Conservation (phyloP, 2,888 invertebrate genomes). For the Heliconius ismenius region DNA sequence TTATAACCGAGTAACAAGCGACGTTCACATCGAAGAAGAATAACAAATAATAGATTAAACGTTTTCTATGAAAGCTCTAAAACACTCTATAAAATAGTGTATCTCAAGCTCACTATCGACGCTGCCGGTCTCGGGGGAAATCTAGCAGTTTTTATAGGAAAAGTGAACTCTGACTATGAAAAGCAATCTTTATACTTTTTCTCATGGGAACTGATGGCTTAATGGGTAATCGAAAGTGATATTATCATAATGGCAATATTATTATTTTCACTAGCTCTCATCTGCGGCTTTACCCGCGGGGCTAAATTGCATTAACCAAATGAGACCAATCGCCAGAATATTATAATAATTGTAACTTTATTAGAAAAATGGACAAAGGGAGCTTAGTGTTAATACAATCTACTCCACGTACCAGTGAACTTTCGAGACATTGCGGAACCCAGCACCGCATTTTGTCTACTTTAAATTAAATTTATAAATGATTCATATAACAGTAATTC, state of each 20-base stretch:
- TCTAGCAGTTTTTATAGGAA: slow-evolving; percentile 21
- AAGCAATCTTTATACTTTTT: neutral
- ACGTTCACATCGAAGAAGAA: no score
- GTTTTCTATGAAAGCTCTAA: neutral
- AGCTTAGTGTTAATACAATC: no score
- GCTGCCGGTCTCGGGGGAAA: slow-evolving; percentile 31
- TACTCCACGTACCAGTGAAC: no score
- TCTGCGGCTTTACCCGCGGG: no score
- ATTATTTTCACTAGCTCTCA: neutral
- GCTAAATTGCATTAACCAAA: no score
- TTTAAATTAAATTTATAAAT: neutral
- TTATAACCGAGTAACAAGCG: no score
- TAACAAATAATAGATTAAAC: no score
- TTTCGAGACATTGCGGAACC: no score
- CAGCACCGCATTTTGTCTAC: no score
- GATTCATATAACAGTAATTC: neutral
- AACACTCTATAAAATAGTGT: neutral
- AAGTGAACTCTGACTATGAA: slow-evolving; percentile 17
- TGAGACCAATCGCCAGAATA: neutral
- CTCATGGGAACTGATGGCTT: slow-evolving; percentile 18
- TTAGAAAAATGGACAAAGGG: no score
- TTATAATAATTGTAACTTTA: no score
- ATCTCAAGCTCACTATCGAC: slow-evolving; percentile 25
- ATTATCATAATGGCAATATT: neutral
- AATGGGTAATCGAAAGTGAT: slow-evolving; percentile 18